Percentiles rank a stretch among this genome's conserved stretches.
Conservation (phyloP, 2,888 invertebrate genomes). For the Synergus japonicus region DNA sequence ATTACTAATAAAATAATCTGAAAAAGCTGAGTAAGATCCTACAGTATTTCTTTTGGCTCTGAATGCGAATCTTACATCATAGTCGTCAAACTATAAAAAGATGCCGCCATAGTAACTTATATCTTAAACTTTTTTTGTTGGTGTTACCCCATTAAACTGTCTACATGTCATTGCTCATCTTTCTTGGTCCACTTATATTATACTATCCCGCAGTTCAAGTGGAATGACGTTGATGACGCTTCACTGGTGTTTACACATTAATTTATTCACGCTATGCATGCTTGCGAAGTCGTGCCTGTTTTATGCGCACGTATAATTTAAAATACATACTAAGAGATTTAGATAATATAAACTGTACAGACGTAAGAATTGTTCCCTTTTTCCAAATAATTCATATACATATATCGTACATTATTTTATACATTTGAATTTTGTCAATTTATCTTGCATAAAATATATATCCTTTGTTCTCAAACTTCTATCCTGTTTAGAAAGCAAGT, state of each 20-base stretch:
- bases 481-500: background rate
- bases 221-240: conserved; percentile 17
- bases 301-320: background rate
- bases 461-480: background rate
- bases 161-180: conserved; percentile 8
- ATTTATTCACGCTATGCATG: conserved; percentile 16
- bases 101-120: background rate
- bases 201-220: background rate
- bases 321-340: background rate
- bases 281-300: background rate
- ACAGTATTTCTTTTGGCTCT: no score
- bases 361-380: no score
- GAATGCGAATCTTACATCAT: background rate
- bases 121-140: background rate
- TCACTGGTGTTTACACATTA: conserved; percentile 9
- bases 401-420: no score
- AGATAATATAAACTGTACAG: background rate
- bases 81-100: background rate
- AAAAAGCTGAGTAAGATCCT: no score
- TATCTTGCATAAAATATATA: background rate
- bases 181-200: background rate
- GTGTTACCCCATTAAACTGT: conserved; percentile 8
- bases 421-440: background rate
- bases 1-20: background rate
- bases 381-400: no score